A percentile compares a stretch with the other conserved stretches of the same genome.
These are phyloP conservation scores for Gasterosteus nipponicus DNA, from an alignment of 2,113 vertebrate genomes.

Conservation along the genomic window DNA sequence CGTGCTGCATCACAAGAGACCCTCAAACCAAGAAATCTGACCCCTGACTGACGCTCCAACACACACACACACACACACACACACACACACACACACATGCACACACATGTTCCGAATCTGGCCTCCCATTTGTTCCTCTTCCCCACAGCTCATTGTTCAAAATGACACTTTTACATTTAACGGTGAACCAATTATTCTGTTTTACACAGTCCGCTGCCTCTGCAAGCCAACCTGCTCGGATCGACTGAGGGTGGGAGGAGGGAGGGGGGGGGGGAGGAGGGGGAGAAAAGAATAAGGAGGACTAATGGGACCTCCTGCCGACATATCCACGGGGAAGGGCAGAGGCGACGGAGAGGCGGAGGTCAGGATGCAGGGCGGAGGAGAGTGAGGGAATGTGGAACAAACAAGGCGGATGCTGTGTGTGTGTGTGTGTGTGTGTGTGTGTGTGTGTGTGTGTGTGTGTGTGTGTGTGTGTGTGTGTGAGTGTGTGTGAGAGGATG, in stretches of 20 bases:
- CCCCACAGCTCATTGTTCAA: constrained; percentile 81
- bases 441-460: constrained; percentile 7
- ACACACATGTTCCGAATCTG: constrained; percentile 66
- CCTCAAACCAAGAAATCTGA: constrained; percentile 34
- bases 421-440: constrained; percentile 1
- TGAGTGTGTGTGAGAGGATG: constrained; percentile 24
- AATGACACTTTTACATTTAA: constrained; percentile 82
- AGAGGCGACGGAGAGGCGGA: constrained; percentile 47
- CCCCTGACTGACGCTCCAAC: constrained; percentile 16
- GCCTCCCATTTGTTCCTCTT: constrained; percentile 80
- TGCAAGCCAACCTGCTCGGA: constrained; percentile 70
- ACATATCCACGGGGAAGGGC: constrained; percentile 50
- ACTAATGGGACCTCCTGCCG: constrained; percentile 53
- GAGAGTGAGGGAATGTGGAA: constrained; percentile 9
- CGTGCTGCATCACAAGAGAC: constrained; percentile 41
- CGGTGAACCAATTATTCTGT: constrained; percentile 80
- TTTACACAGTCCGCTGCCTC: constrained; percentile 78
- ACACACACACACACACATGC: constrained; percentile 11
- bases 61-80: constrained; percentile 10
- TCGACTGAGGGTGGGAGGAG: constrained; percentile 51
- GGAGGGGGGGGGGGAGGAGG: background rate
- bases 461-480: background rate
- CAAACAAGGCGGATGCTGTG: constrained; percentile 45
- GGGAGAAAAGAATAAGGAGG: constrained; percentile 17
- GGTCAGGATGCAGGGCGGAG: constrained; percentile 30